Percentiles rank a stretch among this genome's conserved stretches.
Conservation (phyloP, 2,888 invertebrate genomes). For the Epinotia brunnichana region DNA sequence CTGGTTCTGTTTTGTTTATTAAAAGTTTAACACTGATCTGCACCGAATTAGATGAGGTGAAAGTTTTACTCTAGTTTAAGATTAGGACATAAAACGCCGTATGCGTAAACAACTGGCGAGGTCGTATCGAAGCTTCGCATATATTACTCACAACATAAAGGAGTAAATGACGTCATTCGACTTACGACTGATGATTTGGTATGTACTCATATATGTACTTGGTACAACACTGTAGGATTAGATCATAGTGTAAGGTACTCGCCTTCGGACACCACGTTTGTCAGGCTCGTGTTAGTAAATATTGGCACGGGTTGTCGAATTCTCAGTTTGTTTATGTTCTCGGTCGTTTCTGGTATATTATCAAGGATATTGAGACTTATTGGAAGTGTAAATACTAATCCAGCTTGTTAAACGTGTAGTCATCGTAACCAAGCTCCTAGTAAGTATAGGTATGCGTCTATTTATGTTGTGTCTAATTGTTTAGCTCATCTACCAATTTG, state of each 20-base stretch:
- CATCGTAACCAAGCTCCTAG: neutral
- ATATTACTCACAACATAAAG: slow-evolving; percentile 26
- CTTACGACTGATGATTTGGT: slow-evolving; percentile 24
- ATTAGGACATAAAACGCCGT: slow-evolving; percentile 9
- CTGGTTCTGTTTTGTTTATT: slow-evolving; percentile 47
- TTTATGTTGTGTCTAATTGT: slow-evolving; percentile 1
- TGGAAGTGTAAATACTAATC: slow-evolving; percentile 7
- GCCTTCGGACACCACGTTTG: slow-evolving; percentile 13
- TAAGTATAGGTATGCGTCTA: neutral
- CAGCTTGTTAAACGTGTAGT: neutral
- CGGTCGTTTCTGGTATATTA: neutral
- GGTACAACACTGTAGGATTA: slow-evolving; percentile 31
- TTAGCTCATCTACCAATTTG: neutral
- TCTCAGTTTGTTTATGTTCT: slow-evolving; percentile 2
- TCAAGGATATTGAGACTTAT: neutral
- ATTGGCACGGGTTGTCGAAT: slow-evolving; percentile 12
- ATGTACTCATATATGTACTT: slow-evolving; percentile 15
- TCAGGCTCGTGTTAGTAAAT: slow-evolving; percentile 33
- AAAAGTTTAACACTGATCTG: slow-evolving; percentile 40
- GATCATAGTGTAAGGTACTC: slow-evolving; percentile 36
- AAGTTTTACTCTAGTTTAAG: slow-evolving; percentile 34
- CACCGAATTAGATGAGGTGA: slow-evolving; percentile 46
- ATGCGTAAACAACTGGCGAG: slow-evolving; percentile 14
- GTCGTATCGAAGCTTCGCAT: slow-evolving; percentile 14
- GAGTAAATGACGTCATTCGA: slow-evolving; percentile 43